phyloP scores from a whole-genome alignment of 2,113 vertebrate genomes.

The Mustelus asterias region DNA sequence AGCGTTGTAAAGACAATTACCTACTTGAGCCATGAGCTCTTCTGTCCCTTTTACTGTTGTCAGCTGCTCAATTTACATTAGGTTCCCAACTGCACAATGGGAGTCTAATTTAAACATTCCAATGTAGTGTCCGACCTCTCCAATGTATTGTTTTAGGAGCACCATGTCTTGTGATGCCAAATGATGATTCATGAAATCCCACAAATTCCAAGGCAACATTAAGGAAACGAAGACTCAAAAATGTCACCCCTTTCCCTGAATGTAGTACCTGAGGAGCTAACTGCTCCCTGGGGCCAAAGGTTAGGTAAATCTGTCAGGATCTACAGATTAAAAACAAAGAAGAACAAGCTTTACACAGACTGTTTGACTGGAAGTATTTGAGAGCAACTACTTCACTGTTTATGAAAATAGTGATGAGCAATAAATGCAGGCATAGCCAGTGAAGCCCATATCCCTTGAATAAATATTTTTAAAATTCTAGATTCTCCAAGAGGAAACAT shows the following conservation, averaged over 20 bases:
- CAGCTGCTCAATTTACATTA: neutral
- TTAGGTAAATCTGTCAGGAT: neutral
- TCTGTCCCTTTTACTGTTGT: neutral
- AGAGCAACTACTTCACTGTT: neutral
- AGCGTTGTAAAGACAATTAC: neutral
- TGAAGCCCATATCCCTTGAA: too few species aligned
- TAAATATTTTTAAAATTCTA: too few species aligned
- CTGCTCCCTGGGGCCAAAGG: neutral
- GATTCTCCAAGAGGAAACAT: too few species aligned
- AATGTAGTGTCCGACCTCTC: neutral
- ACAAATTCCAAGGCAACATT: neutral
- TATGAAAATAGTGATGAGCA: neutral
- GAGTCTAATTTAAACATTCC: neutral
- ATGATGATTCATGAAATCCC: neutral
- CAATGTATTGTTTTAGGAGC: neutral
- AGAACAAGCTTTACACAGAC: neutral
- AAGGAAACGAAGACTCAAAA: neutral
- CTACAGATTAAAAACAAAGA: neutral
- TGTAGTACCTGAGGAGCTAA: neutral
- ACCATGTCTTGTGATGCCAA: neutral
- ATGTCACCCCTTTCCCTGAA: neutral
- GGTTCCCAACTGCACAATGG: neutral
- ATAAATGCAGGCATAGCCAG: too few species aligned
- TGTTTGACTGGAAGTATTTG: neutral
- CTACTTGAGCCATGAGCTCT: neutral